Conservation (phyloP, 64 coral and sea anemone species). For the Montipora sp. region DNA sequence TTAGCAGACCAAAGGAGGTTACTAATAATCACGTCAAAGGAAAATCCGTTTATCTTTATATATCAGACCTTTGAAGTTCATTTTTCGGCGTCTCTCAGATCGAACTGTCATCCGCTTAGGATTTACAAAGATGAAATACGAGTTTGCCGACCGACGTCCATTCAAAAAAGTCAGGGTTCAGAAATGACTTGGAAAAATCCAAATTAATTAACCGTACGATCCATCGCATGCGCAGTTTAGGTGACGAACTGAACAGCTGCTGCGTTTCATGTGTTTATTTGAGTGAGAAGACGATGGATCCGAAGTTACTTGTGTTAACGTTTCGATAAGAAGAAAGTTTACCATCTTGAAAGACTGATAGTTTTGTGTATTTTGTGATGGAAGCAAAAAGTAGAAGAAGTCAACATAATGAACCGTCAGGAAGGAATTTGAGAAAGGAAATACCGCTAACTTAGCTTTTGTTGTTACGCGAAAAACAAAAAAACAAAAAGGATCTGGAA, state of each 20-base stretch:
- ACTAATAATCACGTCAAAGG: too few species aligned
- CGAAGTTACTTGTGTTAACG: too few species aligned
- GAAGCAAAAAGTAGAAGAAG: not conserved
- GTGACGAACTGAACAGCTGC: too few species aligned
- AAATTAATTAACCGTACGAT: not conserved
- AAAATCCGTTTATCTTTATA: too few species aligned
- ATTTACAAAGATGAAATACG: not conserved
- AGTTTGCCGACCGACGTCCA: constrained; percentile 6
- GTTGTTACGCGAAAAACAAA: not conserved
- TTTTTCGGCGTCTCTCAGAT: too few species aligned
- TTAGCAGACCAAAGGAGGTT: too few species aligned
- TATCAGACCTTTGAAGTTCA: too few species aligned
- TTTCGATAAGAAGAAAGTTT: not conserved
- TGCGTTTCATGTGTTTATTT: too few species aligned
- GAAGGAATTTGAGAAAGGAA: not conserved
- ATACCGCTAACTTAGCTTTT: not conserved
- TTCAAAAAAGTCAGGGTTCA: not conserved
- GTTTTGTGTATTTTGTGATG: not conserved
- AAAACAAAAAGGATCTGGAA: not conserved
- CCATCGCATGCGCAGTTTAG: not conserved
- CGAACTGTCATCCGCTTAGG: not conserved
- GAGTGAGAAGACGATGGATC: too few species aligned
- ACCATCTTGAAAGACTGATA: not conserved
- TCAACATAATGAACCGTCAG: not conserved
- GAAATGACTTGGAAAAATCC: not conserved